Base-by-base conservation (phyloP, 2,888 invertebrate genomes). In the Holacanthella duospinosa region DNA sequence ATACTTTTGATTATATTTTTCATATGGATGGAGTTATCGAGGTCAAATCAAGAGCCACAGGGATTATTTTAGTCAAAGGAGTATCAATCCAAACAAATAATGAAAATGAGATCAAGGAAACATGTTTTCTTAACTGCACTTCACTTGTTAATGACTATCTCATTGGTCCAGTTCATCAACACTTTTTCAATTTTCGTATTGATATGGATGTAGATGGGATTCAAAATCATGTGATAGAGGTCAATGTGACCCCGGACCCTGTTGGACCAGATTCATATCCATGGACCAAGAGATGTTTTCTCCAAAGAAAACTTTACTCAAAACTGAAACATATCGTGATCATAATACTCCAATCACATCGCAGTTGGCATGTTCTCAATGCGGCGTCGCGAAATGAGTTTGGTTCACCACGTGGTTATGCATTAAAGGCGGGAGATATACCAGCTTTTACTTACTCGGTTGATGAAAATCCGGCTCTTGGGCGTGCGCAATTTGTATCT, bases 21-120 rank as follows among this genome's bases (percentile, higher is more conserved):
- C 58, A 58, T 24, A 29, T 29, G 58, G 58, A 58, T 24, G 58
- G 58, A 9, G 25, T 28, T 9, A 58, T 58, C 24, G 36, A 58
- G 12, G 43, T 58, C n/a, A 24, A 36, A 24, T 27, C 36, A 29
- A 4, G 58, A 25, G 29, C 29, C n/a, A 58, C 58, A 9, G 58
- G 58, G 24, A 58, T 58, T 24, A 3, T 58, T 6, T 21, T 25
- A 3, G 55, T 26, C 24, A 9, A 53, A 53, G 54, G 54, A 12
- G 54, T 53, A 6, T 9, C 6, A 9, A 6, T 6, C 4, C 9
- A 6, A 12, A 26, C 28, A 12, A 55, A 26, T 21, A 29, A 55
- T 26, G n/a, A n/a, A n/a, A n/a, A n/a, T n/a, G n/a, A n/a, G n/a
- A n/a, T n/a, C n/a, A n/a, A n/a, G n/a, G 25, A 12, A 9, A 6